These are phyloP conservation scores for Campoletis sonorensis DNA, from an alignment of 1,140 invertebrate species.

Conservation along the genomic window DNA sequence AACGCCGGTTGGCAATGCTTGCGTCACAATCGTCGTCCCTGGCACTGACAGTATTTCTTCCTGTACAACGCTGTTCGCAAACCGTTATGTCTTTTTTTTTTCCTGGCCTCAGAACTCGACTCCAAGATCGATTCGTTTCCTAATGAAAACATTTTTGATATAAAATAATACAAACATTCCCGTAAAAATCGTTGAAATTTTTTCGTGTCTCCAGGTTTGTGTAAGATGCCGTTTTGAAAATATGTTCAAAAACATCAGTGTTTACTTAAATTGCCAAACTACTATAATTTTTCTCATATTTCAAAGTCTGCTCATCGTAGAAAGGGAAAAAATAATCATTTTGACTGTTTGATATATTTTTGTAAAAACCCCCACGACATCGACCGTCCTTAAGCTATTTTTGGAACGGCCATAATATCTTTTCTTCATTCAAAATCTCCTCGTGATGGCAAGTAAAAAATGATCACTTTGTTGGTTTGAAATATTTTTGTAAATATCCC, in stretches of 20 bases:
- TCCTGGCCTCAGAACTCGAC: conserved; percentile 8
- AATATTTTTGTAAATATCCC: neutral
- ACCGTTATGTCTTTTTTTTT: neutral
- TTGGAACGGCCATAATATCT: too few relatives aligned
- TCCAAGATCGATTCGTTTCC: neutral
- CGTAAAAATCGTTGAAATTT: neutral
- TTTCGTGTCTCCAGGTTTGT: neutral
- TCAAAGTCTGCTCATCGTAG: too few relatives aligned
- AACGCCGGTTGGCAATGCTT: neutral
- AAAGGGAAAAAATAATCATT: too few relatives aligned
- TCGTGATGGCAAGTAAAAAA: too few relatives aligned
- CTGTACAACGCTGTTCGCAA: conserved; percentile 10
- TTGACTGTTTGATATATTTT: too few relatives aligned
- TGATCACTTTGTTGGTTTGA: too few relatives aligned
- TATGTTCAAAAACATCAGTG: too few relatives aligned
- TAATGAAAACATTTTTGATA: neutral
- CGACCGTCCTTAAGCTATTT: neutral
- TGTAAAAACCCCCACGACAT: neutral
- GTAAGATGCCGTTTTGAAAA: too few relatives aligned
- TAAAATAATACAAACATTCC: neutral
- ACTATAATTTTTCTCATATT: too few relatives aligned
- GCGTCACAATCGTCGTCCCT: neutral
- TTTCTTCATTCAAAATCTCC: too few relatives aligned
- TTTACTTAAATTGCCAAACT: too few relatives aligned
- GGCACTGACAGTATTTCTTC: conserved; percentile 15